phyloP scores from a whole-genome alignment of 2,797 vertebrate genomes.

The Onychomys leucogaster region DNA sequence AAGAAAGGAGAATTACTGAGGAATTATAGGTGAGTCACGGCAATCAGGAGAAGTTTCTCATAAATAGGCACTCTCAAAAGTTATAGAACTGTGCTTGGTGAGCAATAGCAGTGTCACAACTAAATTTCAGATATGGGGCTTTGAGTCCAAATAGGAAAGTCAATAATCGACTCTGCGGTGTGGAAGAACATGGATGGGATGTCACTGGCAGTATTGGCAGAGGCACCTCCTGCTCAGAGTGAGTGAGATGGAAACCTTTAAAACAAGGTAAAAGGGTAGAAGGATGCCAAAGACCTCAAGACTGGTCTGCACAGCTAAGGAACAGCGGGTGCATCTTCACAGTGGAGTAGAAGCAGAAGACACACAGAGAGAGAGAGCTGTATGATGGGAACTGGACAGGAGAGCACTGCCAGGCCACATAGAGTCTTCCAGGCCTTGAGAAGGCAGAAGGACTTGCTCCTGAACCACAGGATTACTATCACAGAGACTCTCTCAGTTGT shows the following conservation, averaged over 20 bases:
- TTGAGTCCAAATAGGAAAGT: slow-evolving; percentile 21
- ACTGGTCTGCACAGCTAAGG: background rate
- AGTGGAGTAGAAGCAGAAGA: background rate
- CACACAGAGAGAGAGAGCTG: slow-evolving; percentile 11
- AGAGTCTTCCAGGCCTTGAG: background rate
- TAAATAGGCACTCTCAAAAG: slow-evolving; percentile 52
- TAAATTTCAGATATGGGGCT: background rate
- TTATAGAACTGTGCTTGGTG: slow-evolving; percentile 15
- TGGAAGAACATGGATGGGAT: background rate
- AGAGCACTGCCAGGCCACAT: background rate
- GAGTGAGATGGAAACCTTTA: background rate
- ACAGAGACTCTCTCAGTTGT: slow-evolving; percentile 16
- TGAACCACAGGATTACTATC: slow-evolving; percentile 7
- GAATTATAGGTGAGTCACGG: slow-evolving; percentile 61
- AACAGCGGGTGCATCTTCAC: background rate
- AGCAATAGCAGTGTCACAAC: slow-evolving; percentile 37
- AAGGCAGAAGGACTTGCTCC: background rate
- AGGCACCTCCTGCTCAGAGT: background rate
- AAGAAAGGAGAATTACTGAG: slow-evolving; percentile 56
- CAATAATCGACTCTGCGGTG: background rate
- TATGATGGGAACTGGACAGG: background rate
- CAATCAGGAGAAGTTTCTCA: slow-evolving; percentile 40
- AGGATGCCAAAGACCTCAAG: background rate
- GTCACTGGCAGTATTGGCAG: background rate
- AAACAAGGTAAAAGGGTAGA: slow-evolving; percentile 13